Evolutionary conservation across 2,888 invertebrate genomes (phyloP), one percentile per base, ranked within the genome.

Genomic region (Trissonchulus latispiculum): DNA sequence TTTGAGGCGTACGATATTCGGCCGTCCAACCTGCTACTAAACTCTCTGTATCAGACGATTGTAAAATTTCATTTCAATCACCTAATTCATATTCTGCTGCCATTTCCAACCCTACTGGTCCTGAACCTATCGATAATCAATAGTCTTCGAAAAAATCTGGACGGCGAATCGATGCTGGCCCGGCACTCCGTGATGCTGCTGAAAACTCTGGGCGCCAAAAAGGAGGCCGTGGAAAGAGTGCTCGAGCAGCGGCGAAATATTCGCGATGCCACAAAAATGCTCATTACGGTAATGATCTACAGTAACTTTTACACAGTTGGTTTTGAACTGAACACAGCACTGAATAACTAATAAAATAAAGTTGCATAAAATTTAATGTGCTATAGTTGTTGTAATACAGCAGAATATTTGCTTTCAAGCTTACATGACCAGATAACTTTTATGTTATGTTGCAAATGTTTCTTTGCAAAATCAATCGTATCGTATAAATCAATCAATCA

Each of bases 31-130:
- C 31, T 72, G 37, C 62, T 61, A 8, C 35, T 2, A n/a, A 28
- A 66, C 23, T 28, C 28, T 8, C 3, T 29, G 3, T 72, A 72
- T 36, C 33, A n/a, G 32, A 36, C 29, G 3, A 29, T 2, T 29
- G n/a, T 37, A 1, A 66, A 29, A 2, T n/a, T 72, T 18, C 61
- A 61, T 31, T 72, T 66, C 32, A 8, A 36, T 2, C 36, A 72
- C 23, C 15, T 72, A 2, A 36, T 32, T 32, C 72, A 72, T 29
- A 32, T 70, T 29, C 61, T 72, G 15, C n/a, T 72, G n/a, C 72
- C 72, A 2, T 70, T 72, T 33, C 8, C 61, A 29, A 18, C 33
- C 2, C 68, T 72, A n/a, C 8, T 72, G 3, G 3, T 29, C 1
- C 35, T 72, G 35, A 72, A 72, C 31, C 35, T 33, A 2, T 37